phyloP scores from a whole-genome alignment of 2,888 invertebrate species.

The Scrobipalpa atriplicella region DNA sequence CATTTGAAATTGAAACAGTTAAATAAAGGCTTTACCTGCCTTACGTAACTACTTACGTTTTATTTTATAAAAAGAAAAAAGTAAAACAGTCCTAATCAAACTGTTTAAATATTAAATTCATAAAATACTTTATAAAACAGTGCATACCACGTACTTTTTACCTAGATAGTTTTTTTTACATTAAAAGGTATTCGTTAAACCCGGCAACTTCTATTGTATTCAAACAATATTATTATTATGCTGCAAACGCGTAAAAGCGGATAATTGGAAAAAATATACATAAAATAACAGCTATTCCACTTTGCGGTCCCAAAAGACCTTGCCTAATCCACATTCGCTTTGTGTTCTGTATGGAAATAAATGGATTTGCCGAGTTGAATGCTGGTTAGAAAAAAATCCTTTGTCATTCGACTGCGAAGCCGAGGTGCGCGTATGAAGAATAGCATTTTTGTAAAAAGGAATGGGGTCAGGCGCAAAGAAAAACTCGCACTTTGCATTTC shows the following conservation, averaged over 20 bases:
- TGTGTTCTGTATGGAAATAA: slow-evolving; percentile 29
- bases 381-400: slow-evolving; percentile 21
- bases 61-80: too few species aligned
- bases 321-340: slow-evolving; percentile 28
- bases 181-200: too few species aligned
- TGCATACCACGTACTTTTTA: too few species aligned
- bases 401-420: slow-evolving; percentile 17
- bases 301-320: slow-evolving; percentile 7
- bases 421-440: background rate
- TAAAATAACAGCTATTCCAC: slow-evolving; percentile 14
- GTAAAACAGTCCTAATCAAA: too few species aligned
- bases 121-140: too few species aligned
- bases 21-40: too few species aligned
- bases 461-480: background rate
- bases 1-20: too few species aligned
- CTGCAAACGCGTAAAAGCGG: slow-evolving; percentile 7
- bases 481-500: background rate
- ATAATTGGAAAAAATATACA: slow-evolving; percentile 24
- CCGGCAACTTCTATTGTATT: background rate
- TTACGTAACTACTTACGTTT: too few species aligned
- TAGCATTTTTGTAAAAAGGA: background rate
- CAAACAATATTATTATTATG: slow-evolving; percentile 3
- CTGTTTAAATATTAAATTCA: too few species aligned
- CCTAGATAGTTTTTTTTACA: too few species aligned
- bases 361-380: slow-evolving; percentile 23